Conservation (phyloP, 2,113 vertebrate genomes). For the Litocranius walleri region DNA sequence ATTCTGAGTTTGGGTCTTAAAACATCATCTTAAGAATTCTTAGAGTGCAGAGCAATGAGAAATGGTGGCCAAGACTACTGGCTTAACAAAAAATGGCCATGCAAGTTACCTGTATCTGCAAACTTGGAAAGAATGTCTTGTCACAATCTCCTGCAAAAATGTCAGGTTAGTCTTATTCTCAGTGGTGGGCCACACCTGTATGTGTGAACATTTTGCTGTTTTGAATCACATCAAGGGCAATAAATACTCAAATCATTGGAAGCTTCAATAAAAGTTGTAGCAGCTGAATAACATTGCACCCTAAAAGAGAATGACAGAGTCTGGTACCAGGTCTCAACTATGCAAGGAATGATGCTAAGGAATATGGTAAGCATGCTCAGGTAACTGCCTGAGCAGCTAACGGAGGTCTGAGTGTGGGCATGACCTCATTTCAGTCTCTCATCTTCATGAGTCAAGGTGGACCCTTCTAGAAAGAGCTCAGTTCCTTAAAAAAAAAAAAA, state of each 20-base stretch:
- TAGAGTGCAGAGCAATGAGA: neutral
- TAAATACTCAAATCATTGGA: neutral
- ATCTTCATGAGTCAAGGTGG: neutral
- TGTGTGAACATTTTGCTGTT: neutral
- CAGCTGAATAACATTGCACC: neutral
- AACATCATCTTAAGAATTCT: neutral
- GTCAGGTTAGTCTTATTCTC: neutral
- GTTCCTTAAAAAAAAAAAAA: neutral
- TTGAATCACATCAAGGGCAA: neutral
- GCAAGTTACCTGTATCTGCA: neutral
- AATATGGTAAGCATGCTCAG: neutral
- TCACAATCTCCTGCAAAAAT: neutral
- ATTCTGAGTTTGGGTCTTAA: neutral
- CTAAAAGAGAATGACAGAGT: neutral
- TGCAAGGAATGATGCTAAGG: neutral
- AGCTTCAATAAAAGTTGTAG: neutral
- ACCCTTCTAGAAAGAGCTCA: neutral
- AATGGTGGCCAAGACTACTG: neutral
- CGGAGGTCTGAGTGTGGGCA: neutral
- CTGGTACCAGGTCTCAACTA: neutral
- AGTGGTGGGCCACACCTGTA: neutral
- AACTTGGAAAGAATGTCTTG: neutral
- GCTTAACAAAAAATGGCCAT: neutral
- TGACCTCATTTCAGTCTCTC: neutral
- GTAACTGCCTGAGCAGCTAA: neutral